Evolutionary conservation across 2,797 vertebrate species (phyloP).

Genomic region (Typhlichthys eigenmanni): DNA sequence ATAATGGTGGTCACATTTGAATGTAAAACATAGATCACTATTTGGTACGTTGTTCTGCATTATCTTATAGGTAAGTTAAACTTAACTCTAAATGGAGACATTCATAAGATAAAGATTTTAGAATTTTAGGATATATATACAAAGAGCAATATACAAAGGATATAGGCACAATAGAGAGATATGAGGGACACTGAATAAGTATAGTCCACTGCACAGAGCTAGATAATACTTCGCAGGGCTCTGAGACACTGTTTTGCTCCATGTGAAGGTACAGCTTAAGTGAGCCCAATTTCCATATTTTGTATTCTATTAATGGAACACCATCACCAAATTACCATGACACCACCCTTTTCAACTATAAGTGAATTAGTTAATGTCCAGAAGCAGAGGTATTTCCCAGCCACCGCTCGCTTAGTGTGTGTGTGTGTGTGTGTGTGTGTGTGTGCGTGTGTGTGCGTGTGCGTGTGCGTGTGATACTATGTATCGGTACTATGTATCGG

Average conservation of each 20-base stretch:
- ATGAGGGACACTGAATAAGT: too few relatives aligned
- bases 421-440: constrained; percentile 12
- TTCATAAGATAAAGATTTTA: too few relatives aligned
- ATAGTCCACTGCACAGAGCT: too few relatives aligned
- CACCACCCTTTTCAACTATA: constrained; percentile 47
- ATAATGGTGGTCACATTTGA: too few relatives aligned
- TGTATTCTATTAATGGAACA: constrained; percentile 70
- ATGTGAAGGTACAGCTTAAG: constrained; percentile 39
- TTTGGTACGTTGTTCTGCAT: too few relatives aligned
- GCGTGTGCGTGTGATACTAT: background rate
- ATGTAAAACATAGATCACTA: too few relatives aligned
- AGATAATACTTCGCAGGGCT: too few relatives aligned
- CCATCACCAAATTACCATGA: constrained; percentile 66
- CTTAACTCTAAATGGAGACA: too few relatives aligned
- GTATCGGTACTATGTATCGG: background rate
- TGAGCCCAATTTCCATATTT: constrained; percentile 63
- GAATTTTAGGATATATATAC: too few relatives aligned
- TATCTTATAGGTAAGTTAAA: too few relatives aligned
- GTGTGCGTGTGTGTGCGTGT: constrained; percentile 11
- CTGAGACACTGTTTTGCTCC: constrained; percentile 14
- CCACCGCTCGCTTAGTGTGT: constrained; percentile 20
- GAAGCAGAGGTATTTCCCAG: constrained; percentile 43
- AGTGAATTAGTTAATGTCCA: constrained; percentile 66
- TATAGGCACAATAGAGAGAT: too few relatives aligned
- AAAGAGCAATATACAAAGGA: too few relatives aligned